Percentiles rank a stretch among this genome's conserved stretches.
phyloP scores from a whole-genome alignment of 1,140 invertebrate genomes.

The Drosophila melanogaster region DNA sequence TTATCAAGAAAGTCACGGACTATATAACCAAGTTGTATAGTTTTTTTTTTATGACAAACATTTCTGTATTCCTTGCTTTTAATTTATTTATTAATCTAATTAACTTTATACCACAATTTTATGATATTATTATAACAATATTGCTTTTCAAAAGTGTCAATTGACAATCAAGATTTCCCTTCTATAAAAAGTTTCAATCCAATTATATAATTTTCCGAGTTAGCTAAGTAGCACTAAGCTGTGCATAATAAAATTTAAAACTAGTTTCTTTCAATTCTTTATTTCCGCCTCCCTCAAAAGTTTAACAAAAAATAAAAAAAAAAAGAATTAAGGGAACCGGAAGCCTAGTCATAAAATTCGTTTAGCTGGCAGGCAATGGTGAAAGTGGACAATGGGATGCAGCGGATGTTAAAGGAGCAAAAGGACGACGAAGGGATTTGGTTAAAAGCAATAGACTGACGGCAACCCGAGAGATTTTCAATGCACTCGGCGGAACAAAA shows the following conservation, averaged over 20 bases:
- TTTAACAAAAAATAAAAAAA: slow-evolving; percentile 2
- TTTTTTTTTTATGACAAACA: too few relatives aligned
- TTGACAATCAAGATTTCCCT: not conserved
- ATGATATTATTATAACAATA: too few relatives aligned
- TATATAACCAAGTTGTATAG: too few relatives aligned
- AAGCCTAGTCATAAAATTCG: slow-evolving; percentile 39
- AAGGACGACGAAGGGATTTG: not conserved
- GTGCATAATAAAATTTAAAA: slow-evolving; percentile 28
- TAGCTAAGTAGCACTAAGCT: slow-evolving; percentile 19
- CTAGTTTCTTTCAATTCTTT: slow-evolving; percentile 8
- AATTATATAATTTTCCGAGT: slow-evolving; percentile 12
- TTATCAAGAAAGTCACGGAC: too few relatives aligned
- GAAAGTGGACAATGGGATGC: slow-evolving; percentile 25
- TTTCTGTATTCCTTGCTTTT: too few relatives aligned
- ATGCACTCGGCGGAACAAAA: slow-evolving; percentile 8
- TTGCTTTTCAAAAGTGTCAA: too few relatives aligned
- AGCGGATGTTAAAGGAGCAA: not conserved
- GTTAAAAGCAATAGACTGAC: not conserved
- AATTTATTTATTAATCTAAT: too few relatives aligned
- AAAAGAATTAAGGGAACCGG: slow-evolving; percentile 1
- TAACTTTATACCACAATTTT: too few relatives aligned
- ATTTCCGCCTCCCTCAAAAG: slow-evolving; percentile 1
- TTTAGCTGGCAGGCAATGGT: slow-evolving; percentile 12
- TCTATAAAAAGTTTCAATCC: slow-evolving; percentile 10
- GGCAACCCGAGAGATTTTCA: slow-evolving; percentile 6